Conservation (phyloP, 2,888 invertebrate species). For the Himalopsyche tibetana region DNA sequence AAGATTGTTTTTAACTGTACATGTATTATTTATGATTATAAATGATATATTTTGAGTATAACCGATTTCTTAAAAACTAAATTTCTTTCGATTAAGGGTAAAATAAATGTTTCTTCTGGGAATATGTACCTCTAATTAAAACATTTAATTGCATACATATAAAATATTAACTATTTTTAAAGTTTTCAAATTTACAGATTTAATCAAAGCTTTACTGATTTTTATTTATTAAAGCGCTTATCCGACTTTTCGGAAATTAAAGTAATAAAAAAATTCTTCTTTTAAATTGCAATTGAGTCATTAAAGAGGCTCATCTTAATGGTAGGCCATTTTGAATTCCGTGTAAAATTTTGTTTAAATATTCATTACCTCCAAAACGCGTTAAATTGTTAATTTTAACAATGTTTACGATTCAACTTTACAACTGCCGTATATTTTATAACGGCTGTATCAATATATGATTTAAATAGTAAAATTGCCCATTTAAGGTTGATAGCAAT, state of each 20-base stretch:
- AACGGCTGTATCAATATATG: slow-evolving; percentile 1
- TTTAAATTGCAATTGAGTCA: not conserved
- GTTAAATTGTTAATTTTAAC: slow-evolving; percentile 9
- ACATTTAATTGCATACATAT: too few relatives aligned
- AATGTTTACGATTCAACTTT: slow-evolving; percentile 6
- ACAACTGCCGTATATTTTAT: slow-evolving; percentile 11
- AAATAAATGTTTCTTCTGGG: too few relatives aligned
- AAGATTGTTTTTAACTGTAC: too few relatives aligned
- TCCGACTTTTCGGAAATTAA: not conserved
- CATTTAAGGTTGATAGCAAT: too few relatives aligned
- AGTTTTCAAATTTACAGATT: too few relatives aligned
- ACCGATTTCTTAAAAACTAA: too few relatives aligned
- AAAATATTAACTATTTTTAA: too few relatives aligned
- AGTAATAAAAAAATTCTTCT: not conserved
- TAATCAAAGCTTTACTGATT: too few relatives aligned
- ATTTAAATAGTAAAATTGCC: not conserved
- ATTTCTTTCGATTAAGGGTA: too few relatives aligned
- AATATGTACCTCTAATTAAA: too few relatives aligned
- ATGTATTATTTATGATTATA: too few relatives aligned
- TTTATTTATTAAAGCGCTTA: not conserved
- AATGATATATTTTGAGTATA: too few relatives aligned
- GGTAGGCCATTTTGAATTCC: not conserved
- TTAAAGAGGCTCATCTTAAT: not conserved
- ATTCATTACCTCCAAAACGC: slow-evolving; percentile 10
- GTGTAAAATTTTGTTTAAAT: slow-evolving; percentile 16